Evolutionary conservation across 2,113 vertebrate species (phyloP).

Genomic region (Helogale parvula): DNA sequence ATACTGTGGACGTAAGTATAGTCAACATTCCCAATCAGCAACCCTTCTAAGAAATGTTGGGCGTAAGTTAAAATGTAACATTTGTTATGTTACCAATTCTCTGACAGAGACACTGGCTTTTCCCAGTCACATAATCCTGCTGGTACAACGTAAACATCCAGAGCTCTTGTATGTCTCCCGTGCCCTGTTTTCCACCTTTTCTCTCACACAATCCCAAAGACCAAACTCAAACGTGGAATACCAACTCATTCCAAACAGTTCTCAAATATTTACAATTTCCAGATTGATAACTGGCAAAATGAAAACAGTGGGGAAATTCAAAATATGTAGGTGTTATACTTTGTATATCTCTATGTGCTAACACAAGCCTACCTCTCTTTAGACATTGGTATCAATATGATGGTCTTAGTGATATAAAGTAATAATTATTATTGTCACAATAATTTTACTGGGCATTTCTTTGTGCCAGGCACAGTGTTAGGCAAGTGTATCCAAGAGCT

Average conservation of each 20-base stretch:
- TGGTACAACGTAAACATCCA: background rate
- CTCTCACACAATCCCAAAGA: background rate
- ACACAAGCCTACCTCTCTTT: background rate
- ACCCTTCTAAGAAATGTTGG: background rate
- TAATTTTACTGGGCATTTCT: background rate
- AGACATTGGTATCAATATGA: background rate
- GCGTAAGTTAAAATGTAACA: background rate
- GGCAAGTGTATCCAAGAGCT: background rate
- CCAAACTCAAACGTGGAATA: too few relatives aligned
- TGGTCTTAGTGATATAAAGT: background rate
- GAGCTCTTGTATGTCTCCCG: too few relatives aligned
- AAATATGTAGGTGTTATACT: background rate
- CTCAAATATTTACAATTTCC: background rate
- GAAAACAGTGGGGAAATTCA: background rate
- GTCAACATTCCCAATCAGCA: background rate
- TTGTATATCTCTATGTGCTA: background rate
- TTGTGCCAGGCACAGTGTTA: background rate
- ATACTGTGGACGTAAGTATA: background rate
- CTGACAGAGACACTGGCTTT: background rate
- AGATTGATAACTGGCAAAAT: background rate
- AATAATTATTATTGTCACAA: background rate
- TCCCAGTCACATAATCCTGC: background rate
- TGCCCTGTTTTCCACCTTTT: rapidly evolving
- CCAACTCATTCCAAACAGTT: background rate
- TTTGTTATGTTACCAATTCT: background rate